phyloP scores from a whole-genome alignment of 2,113 vertebrate genomes.

The Cervus canadensis region DNA sequence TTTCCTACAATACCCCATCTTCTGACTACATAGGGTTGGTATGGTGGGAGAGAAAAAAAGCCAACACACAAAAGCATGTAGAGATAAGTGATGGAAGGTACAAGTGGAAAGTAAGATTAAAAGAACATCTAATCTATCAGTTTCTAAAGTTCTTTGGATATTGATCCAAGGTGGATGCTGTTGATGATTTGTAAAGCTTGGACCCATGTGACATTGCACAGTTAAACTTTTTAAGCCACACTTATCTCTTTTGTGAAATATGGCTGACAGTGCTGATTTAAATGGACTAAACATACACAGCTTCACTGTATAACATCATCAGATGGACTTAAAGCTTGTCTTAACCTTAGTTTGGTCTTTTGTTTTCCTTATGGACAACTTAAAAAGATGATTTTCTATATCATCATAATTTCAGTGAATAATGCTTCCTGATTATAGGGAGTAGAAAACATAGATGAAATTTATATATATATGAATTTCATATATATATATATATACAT shows the following conservation, averaged over 20 bases:
- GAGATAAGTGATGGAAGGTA: neutral
- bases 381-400: neutral
- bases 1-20: neutral
- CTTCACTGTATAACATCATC: neutral
- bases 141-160: neutral
- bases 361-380: neutral
- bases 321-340: neutral
- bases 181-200: neutral
- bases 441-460: slow-evolving; percentile 1
- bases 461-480: neutral
- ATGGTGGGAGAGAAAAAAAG: neutral
- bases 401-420: neutral
- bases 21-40: neutral
- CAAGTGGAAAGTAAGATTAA: neutral
- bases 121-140: neutral
- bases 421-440: neutral
- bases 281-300: neutral
- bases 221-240: neutral
- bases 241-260: neutral
- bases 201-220: neutral
- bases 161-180: neutral
- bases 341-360: neutral
- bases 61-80: neutral
- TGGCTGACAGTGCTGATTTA: neutral
- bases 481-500: too few relatives aligned